Evolutionary conservation across 2,113 vertebrate genomes (phyloP), one percentile per base, ranked within the genome.

Genomic region (Oceanites oceanicus): DNA sequence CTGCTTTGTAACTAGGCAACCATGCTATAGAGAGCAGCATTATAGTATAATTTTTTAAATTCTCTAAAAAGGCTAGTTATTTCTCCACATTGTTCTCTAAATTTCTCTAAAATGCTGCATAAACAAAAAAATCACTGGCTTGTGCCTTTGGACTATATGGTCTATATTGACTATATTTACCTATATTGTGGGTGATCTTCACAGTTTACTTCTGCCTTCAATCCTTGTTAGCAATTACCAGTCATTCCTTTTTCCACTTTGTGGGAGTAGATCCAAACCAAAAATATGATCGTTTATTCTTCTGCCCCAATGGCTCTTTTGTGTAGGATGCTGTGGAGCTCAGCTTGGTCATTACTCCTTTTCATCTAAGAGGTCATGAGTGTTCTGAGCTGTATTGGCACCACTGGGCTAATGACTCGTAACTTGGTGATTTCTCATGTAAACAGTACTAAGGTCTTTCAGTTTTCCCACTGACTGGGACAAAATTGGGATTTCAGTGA

Each of bases 1-100:
- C 30, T 84, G 56, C 45, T 80, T 81, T 84, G 92, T 97, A 95
- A 85, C 96, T 86, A 97, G 80, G 94, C 93, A 97, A 95, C 96
- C 53, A 80, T 13, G 23, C 17, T 87, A 77, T 32, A 93, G 32
- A 72, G 45, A 89, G 34, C 26, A 74, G 58, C 40, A 82, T 47
- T 84, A 82, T 42, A 84, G n/a, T 22, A 30, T 44, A 79, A 40
- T 61, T 44, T 62, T 82, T 25, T 25, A 16, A 65, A 82, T 71
- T 79, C 12, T 42, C 59, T 62, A 21, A 75, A 92, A 85, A 56
- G 32, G 2, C 22, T 91, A 59, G 15, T 34, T 85, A 58, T 70
- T 79, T 75, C 45, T 76, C 44, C 38, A 85, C 8, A 34, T 59
- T 66, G 32, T 34, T 87, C 49, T 81, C 56, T 61, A 76, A 30